Percentiles rank a stretch among this genome's conserved stretches.
Conservation (phyloP, 2,113 vertebrate species). For the Gila orcuttii region DNA sequence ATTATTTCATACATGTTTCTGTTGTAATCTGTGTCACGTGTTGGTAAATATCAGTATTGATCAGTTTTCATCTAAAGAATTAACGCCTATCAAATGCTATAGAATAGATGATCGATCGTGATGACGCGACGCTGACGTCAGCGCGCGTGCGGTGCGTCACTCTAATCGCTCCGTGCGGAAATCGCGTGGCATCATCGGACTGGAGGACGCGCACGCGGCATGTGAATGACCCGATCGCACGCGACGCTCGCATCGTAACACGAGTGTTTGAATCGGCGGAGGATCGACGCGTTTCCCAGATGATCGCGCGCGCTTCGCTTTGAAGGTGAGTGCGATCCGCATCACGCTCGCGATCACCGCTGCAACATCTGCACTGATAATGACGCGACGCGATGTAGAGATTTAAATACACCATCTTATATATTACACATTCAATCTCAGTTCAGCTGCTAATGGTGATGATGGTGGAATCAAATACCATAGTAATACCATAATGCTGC, state of each 20-base stretch:
- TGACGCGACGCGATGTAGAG: too few relatives aligned
- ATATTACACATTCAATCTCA: background rate
- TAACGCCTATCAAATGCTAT: background rate
- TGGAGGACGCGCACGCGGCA: background rate
- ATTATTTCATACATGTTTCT: background rate
- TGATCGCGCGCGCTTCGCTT: background rate
- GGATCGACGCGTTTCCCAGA: background rate
- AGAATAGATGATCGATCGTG: background rate
- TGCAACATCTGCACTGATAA: background rate
- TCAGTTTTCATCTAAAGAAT: background rate
- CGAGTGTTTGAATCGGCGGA: background rate
- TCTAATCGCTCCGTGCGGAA: slow-evolving; percentile 39
- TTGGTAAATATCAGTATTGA: background rate
- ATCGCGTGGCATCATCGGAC: background rate
- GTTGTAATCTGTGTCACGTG: background rate
- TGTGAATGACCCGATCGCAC: background rate
- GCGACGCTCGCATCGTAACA: background rate
- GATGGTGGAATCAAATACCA: background rate
- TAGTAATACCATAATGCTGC: background rate
- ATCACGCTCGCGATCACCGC: background rate
- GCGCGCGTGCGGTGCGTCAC: background rate
- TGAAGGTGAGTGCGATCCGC: background rate
- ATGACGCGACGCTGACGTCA: background rate
- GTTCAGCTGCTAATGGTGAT: background rate
- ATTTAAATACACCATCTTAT: too few relatives aligned